A percentile compares a stretch with the other conserved stretches of the same genome.
Conservation (phyloP, 1,140 invertebrate species). For the Drosophila pandora region DNA sequence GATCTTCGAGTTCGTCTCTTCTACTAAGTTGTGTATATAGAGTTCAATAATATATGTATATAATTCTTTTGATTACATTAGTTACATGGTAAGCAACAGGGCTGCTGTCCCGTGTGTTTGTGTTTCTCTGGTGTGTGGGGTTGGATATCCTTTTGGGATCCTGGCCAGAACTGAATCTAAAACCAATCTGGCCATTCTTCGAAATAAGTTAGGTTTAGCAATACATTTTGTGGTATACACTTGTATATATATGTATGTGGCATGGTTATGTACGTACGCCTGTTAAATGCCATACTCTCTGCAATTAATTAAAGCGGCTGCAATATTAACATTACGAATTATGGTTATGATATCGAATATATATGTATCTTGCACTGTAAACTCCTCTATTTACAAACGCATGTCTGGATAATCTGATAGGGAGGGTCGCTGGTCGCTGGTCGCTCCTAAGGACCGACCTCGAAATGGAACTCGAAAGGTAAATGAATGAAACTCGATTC, state of each 20-base stretch:
- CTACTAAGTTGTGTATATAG: constrained; percentile 64
- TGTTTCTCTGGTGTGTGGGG: background rate
- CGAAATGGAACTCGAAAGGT: constrained; percentile 11
- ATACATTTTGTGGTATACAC: constrained; percentile 26
- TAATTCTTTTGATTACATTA: constrained; percentile 74
- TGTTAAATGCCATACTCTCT: constrained; percentile 46
- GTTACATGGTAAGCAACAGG: constrained; percentile 47
- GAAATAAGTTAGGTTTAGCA: constrained; percentile 51
- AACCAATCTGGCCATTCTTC: constrained; percentile 51
- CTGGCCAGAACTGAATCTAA: constrained; percentile 46
- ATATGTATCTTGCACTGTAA: constrained; percentile 32
- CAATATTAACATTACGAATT: constrained; percentile 50
- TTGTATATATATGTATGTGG: constrained; percentile 24
- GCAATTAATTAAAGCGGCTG: constrained; percentile 72
- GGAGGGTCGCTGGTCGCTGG: background rate
- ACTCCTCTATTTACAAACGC: constrained; percentile 57
- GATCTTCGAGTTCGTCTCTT: constrained; percentile 5
- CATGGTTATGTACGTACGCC: constrained; percentile 22
- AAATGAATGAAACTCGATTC: constrained; percentile 6
- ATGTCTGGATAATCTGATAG: background rate
- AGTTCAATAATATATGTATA: constrained; percentile 51
- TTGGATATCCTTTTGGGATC: background rate
- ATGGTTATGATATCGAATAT: constrained; percentile 56
- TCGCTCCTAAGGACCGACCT: background rate
- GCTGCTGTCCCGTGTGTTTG: constrained; percentile 21